Evolutionary conservation across 2,113 vertebrate genomes (phyloP), one percentile per base, ranked within the genome.

Genomic region (Blennius ocellaris): DNA sequence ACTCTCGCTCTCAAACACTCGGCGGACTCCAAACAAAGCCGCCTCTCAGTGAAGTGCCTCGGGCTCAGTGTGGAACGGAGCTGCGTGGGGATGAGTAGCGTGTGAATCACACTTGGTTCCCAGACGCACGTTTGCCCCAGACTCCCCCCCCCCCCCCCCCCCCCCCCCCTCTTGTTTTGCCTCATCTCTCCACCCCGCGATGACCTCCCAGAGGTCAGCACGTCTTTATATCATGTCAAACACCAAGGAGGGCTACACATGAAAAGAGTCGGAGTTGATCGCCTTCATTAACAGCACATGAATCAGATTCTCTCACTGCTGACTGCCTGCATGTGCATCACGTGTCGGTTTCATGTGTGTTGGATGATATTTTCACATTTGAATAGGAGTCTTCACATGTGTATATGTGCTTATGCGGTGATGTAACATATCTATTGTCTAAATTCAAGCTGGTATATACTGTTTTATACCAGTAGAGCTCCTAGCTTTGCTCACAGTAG

Each of bases 51-150:
- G 64, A 82, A 78, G 75, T 36, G 81, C 88, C 89, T 0, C 36
- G 64, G 90, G 80, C 87, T 65, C 75, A 21, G 67, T 71, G 56
- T 54, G 64, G 80, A 87, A 44, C 58, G 54, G 86, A 66, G 77
- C 62, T 70, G 72, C 14, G 51, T 75, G 62, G 55, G 65, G 78
- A 82, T 84, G 84, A 91, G 86, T 45, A 86, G 81, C 63, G 74
- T 82, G 82, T 93, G 91, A 92, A 86, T 92, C 88, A 91, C 73
- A 65, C 79, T 76, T 56, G 70, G 78, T 88, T 93, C 79, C 74
- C 85, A 87, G 85, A 91, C 78, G 14, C 72, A 80, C n/a, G 60
- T 71, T 78, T 16, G 15, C 62, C 73, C 58, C 67, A 88, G 74
- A 84, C 76, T 64, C 80, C 80, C 57, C 82, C 79, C 48, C 77